phyloP scores from a whole-genome alignment of 2,113 vertebrate species.

The Pseudorhombus dupliciocellatus region DNA sequence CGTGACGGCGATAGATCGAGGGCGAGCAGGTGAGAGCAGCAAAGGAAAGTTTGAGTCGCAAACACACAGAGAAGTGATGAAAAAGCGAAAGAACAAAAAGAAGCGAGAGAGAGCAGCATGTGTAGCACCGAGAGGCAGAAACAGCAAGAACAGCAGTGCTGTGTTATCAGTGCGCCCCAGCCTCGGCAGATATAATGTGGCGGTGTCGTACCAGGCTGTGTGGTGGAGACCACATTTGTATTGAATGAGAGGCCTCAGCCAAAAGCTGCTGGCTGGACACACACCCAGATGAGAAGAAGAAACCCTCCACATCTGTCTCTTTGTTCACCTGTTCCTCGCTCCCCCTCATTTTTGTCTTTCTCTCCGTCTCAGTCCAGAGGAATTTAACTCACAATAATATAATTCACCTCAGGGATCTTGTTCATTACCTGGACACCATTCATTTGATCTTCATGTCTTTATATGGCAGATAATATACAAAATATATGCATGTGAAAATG shows the following conservation, averaged over 20 bases:
- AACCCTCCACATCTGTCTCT: slow-evolving; percentile 11
- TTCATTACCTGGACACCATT: background rate
- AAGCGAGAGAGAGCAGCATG: slow-evolving; percentile 3
- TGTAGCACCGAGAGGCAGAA: background rate
- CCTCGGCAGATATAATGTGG: slow-evolving; percentile 40
- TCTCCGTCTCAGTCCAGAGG: background rate
- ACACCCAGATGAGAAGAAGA: slow-evolving; percentile 37
- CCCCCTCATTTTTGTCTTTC: slow-evolving; percentile 6
- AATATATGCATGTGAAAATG: too few species aligned
- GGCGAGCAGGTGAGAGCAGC: slow-evolving; percentile 4
- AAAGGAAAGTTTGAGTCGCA: slow-evolving; percentile 20
- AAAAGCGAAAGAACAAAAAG: slow-evolving; percentile 39
- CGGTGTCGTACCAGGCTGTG: slow-evolving; percentile 32
- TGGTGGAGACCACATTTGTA: slow-evolving; percentile 59
- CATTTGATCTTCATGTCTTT: background rate
- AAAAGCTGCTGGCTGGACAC: slow-evolving; percentile 49
- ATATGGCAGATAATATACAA: background rate
- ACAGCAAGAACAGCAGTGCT: slow-evolving; percentile 1
- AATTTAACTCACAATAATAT: slow-evolving; percentile 12
- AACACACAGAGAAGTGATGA: slow-evolving; percentile 22
- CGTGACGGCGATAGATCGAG: too few species aligned
- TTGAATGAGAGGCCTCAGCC: slow-evolving; percentile 61
- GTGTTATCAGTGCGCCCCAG: slow-evolving; percentile 62
- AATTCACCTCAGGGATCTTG: slow-evolving; percentile 3
- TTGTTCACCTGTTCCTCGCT: slow-evolving; percentile 10